Evolutionary conservation across 2,113 vertebrate genomes (phyloP).

Genomic region (Sinocyclocheilus grahami): DNA sequence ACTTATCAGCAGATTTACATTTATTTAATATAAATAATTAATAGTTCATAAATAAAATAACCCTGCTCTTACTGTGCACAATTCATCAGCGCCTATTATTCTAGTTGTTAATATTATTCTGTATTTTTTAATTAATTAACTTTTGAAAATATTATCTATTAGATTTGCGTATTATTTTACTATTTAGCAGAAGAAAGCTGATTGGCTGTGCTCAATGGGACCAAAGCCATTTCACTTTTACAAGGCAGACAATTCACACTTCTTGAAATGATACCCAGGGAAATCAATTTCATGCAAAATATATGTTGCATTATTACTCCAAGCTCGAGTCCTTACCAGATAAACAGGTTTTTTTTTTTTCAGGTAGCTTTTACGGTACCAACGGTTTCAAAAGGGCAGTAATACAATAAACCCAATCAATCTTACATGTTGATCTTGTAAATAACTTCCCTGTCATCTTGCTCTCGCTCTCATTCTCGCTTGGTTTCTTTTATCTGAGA

Average conservation of each 20-base stretch:
- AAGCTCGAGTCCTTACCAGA: no score
- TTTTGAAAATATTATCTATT: no score
- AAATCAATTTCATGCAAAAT: no score
- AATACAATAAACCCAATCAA: constrained; percentile 19
- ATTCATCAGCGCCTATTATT: neutral
- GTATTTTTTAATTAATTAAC: no score
- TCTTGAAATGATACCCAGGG: no score
- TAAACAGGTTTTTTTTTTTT: neutral
- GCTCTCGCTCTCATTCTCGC: neutral
- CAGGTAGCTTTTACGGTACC: neutral
- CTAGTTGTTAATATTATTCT: neutral
- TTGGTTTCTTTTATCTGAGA: neutral
- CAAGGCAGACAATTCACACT: no score
- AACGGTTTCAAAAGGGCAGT: constrained; percentile 8
- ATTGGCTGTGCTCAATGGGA: no score
- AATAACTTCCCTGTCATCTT: constrained; percentile 30
- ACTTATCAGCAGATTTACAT: no score
- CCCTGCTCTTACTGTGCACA: neutral
- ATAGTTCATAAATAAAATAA: neutral
- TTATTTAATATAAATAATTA: neutral
- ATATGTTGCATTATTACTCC: no score
- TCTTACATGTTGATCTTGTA: constrained; percentile 25
- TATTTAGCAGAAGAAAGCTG: no score
- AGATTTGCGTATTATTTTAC: no score
- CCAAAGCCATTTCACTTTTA: no score